A percentile compares a stretch with the other conserved stretches of the same genome.
Evolutionary conservation across 1,140 invertebrate species (phyloP).

Genomic region (Drosophila bocqueti): DNA sequence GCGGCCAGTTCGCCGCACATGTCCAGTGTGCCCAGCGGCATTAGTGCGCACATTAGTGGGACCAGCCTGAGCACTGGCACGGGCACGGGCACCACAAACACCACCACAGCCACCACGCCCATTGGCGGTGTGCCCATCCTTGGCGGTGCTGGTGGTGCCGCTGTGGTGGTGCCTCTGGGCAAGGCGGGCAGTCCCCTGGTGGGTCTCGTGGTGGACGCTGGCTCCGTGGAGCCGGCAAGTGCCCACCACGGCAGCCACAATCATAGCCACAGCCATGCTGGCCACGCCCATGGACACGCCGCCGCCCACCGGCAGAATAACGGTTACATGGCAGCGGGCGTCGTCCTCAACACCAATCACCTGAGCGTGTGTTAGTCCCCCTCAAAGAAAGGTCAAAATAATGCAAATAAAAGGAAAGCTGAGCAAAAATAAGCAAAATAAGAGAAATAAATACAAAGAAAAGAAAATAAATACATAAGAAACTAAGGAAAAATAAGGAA

Average conservation of each 20-base stretch:
- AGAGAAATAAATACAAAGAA: conserved; percentile 2
- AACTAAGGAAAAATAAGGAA: not conserved
- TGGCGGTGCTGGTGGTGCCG: conserved; percentile 17
- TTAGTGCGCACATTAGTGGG: conserved; percentile 82
- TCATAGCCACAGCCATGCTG: conserved; percentile 45
- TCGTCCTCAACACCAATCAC: conserved; percentile 82
- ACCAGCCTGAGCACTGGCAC: conserved; percentile 75
- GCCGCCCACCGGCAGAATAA: conserved; percentile 54
- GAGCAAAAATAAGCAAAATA: conserved; percentile 5
- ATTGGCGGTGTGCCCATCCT: conserved; percentile 56
- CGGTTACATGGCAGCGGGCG: conserved; percentile 78
- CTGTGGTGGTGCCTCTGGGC: conserved; percentile 35
- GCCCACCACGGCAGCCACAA: conserved; percentile 29
- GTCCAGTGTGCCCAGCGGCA: conserved; percentile 81
- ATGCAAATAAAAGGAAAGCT: not conserved
- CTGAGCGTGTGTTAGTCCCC: conserved; percentile 79
- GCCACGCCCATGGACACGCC: conserved; percentile 46
- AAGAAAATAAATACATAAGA: not conserved
- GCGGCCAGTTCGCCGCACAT: conserved; percentile 52
- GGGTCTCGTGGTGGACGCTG: conserved; percentile 48
- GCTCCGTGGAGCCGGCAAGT: conserved; percentile 29
- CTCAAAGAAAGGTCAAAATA: not conserved
- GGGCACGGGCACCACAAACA: conserved; percentile 55
- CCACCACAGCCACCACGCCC: conserved; percentile 78
- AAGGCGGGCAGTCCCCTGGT: conserved; percentile 65